Evolutionary conservation across 2,797 vertebrate genomes (phyloP), one percentile per base, ranked within the genome.

Genomic region (Chelon labrosus): DNA sequence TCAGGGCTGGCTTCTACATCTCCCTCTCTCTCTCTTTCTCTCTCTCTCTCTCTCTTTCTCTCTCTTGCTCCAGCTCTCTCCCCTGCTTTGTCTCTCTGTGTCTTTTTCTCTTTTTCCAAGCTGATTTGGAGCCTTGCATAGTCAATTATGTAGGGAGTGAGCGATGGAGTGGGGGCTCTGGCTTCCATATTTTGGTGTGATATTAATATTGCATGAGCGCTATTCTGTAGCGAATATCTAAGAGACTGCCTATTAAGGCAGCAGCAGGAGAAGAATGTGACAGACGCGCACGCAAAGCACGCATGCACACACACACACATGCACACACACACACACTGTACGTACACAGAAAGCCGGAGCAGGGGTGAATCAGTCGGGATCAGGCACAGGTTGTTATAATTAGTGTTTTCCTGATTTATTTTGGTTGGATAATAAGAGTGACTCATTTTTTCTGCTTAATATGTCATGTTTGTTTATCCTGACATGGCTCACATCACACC

Each of bases 191-290:
- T 94, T 95, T 93, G 91, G 92, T 92, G 89, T 73, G 85, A 92
- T 92, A 95, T 95, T 94, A 95, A 95, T 95, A 95, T 95, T 95
- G 91, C 89, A 95, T 95, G 93, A 94, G 93, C 65, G 53, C 92
- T 94, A 91, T 94, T 95, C 92, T 94, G 91, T 92, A 89, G 91
- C 88, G 92, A 93, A 94, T 93, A 94, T 94, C 93, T 94, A 93
- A 94, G 92, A 89, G 90, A 91, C 88, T 91, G 85, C 91, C 93
- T 94, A 93, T 95, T 94, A 94, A 90, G 84, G 85, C 80, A 84
- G 87, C 82, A 84, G 85, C 73, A 84, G 80, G 63, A 88, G 84
- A 85, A 86, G 71, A 88, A 89, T 89, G 80, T 88, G 79, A 87
- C 85, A 88, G 58, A 84, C 67, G 79, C 71, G 76, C 64, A 54